phyloP scores from a whole-genome alignment of 2,113 vertebrate genomes.

The Gorilla gorilla region DNA sequence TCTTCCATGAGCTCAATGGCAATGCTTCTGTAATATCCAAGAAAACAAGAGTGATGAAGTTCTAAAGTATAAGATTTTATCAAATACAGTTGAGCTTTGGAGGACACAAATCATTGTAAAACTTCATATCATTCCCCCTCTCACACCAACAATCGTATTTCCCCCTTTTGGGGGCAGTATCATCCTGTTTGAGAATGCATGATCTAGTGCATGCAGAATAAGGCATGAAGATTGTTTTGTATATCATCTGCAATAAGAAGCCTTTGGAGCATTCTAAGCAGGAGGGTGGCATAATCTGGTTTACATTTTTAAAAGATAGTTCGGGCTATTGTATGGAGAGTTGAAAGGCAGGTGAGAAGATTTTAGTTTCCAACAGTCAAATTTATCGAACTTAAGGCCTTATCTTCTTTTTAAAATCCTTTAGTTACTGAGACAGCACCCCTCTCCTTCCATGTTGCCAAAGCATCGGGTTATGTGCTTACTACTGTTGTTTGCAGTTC shows the following conservation, averaged over 20 bases:
- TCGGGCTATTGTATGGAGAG: neutral
- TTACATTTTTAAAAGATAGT: slow-evolving; percentile 25
- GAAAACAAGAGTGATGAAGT: neutral
- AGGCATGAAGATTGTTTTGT: neutral
- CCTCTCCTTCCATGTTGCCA: neutral
- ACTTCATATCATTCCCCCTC: neutral
- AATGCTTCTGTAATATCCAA: neutral
- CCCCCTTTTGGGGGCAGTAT: neutral
- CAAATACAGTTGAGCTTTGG: neutral
- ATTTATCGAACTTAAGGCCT: neutral
- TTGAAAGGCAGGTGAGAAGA: neutral
- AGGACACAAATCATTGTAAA: neutral
- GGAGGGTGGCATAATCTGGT: neutral
- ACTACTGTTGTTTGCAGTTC: slow-evolving; percentile 11
- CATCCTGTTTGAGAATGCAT: neutral
- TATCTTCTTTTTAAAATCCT: slow-evolving; percentile 28
- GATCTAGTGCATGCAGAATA: neutral
- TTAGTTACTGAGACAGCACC: neutral
- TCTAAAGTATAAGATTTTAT: slow-evolving; percentile 10
- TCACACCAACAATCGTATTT: neutral
- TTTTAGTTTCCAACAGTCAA: neutral
- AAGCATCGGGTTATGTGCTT: slow-evolving; percentile 3
- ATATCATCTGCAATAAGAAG: neutral
- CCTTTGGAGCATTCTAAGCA: neutral
- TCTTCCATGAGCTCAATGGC: neutral